Evolutionary conservation across 2,113 vertebrate genomes (phyloP).

Genomic region (Microtus pennsylvanicus): DNA sequence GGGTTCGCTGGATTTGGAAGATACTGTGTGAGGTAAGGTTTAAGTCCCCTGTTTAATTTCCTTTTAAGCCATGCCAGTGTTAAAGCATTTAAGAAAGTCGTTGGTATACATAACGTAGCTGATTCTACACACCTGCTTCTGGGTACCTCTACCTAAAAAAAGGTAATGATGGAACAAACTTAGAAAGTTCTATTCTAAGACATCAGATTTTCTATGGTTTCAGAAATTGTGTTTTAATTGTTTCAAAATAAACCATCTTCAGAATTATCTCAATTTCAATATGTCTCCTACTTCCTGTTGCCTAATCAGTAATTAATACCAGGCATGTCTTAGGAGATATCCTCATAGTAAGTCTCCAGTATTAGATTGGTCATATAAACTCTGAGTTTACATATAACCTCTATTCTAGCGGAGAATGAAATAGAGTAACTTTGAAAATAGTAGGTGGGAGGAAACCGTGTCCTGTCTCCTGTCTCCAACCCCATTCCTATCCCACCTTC

Average conservation of each 20-base stretch:
- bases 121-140: background rate
- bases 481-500: background rate
- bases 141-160: background rate
- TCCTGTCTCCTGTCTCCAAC: background rate
- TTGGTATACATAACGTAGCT: background rate
- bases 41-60: background rate
- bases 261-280: background rate
- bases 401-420: background rate
- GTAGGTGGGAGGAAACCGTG: background rate
- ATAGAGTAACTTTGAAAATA: background rate
- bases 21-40: background rate
- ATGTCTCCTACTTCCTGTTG: background rate
- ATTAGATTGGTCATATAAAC: background rate
- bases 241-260: slow-evolving; percentile 12
- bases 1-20: background rate
- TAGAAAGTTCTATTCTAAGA: background rate
- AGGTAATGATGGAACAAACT: background rate
- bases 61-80: background rate
- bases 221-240: background rate
- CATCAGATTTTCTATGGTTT: background rate
- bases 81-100: background rate
- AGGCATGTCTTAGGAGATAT: background rate
- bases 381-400: background rate
- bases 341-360: background rate
- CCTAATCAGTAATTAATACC: background rate